Conservation (phyloP, 2,113 vertebrate species). For the Pseudolaguvia tuberculata region DNA sequence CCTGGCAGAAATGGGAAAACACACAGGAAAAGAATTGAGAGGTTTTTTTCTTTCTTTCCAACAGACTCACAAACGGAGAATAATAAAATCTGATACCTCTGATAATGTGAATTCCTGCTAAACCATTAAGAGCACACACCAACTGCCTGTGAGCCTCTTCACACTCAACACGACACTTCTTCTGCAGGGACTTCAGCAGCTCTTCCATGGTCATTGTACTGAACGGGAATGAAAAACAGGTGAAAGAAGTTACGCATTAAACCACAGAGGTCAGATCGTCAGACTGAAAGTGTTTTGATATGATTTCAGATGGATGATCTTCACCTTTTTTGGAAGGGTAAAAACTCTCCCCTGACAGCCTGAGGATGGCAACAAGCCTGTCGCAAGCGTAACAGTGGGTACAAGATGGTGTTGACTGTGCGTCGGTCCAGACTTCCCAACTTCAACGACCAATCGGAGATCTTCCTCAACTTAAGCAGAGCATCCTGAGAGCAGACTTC, state of each 20-base stretch:
- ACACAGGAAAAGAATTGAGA: background rate
- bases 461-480: constrained; percentile 87
- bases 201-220: constrained; percentile 99
- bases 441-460: constrained; percentile 92
- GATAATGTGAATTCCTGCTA: constrained; percentile 98
- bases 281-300: background rate
- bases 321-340: constrained; percentile 97
- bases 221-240: background rate
- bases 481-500: constrained; percentile 97
- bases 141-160: constrained; percentile 94
- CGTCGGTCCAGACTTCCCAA: constrained; percentile 91
- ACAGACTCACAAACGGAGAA: background rate
- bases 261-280: too few species aligned
- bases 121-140: constrained; percentile 94
- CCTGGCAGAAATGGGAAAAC: constrained; percentile 60
- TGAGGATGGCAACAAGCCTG: constrained; percentile 99
- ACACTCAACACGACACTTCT: constrained; percentile 94
- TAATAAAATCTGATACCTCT: constrained; percentile 73
- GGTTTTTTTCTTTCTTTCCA: too few species aligned
- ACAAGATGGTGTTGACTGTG: constrained; percentile 88
- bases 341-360: constrained; percentile 93
- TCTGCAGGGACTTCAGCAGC: constrained; percentile 89
- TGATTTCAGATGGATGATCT: too few species aligned
- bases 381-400: constrained; percentile 85
- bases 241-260: background rate